Base-by-base conservation (phyloP, 2,888 invertebrate genomes). In the Epicampocera succincta region DNA sequence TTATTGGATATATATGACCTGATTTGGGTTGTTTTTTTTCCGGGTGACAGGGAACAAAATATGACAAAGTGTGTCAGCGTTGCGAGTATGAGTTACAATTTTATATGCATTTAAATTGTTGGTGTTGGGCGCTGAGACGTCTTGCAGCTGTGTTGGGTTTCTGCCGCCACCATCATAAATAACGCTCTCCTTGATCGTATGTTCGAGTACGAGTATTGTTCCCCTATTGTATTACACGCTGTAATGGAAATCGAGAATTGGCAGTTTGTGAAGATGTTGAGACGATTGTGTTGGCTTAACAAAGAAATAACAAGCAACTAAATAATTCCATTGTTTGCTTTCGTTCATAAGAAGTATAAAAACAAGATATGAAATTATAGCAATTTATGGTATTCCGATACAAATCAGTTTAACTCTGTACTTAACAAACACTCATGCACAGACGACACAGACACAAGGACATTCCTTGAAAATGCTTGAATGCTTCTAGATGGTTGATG, bases 351-450 rank as follows among this genome's bases (percentile, higher is more conserved):
- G 21, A 40, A 61, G 11, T 21, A 54, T 3, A 29, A 44, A 38
- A 25, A 21, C 17, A 42, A 48, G 63, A 48, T 48, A 38, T 65
- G 60, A 78, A 66, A 72, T 72, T 52, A 72, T 46, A 38, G 44
- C 65, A 72, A 38, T 78, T 78, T 72, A 72, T 72, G 66, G 66
- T 33, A 72, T 72, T 58, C 29, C 58, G 58, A 72, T 66, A 78
- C 50, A 60, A 50, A 78, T 46, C 65, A 60, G 65, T 50, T 52
- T 44, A 73, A 52, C 29, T 61, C 15, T 19, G 44, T 12, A 15
- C 19, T 21, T 42, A n/a, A 29, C 17, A 21, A 42, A 61, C 12
- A 69, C 44, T 21, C 15, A 56, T 1, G n/a, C 3, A 52, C 42
- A 19, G 1, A 52, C 13, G 3, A 17, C 3, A 52, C 42, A 19